Base-by-base conservation (phyloP, 92 coral and sea anemone species). In the Palythoa grandis region DNA sequence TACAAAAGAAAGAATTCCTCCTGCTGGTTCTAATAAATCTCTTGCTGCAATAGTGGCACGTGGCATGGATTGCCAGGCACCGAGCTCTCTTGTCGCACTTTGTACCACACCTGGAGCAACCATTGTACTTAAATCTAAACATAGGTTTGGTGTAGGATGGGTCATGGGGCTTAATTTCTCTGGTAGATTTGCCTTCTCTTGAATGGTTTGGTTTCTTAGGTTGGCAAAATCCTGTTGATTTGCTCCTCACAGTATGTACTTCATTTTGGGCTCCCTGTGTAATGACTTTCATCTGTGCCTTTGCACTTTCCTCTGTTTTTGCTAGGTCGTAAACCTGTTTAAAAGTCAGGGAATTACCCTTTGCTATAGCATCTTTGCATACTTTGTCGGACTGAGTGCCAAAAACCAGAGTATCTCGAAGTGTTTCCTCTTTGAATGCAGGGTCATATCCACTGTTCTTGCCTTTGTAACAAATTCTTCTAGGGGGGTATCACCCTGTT, bases 381-480 rank as follows among this genome's bases (percentile, higher is more conserved):
- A n/a, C n/a, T n/a, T 90, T 90, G 78, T 90, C 86, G 22, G 92
- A 91, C 22, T 66, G 72, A 40, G 87, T 38, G 56, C 92, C 94
- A 48, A 91, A 86, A 16, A 91, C 90, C 11, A 91, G 43, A 9
- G 88, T 85, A 85, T 86, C 90, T 66, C 88, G 14, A 25, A 82
- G 76, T 16, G 84, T 91, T 73, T 80, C 86, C 5, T 89, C 92
- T 73, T 89, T 70, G 82, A 89, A 66, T 63, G 84, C 82, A 58
- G 86, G 70, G 52, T 87, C 68, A 61, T 86, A 91, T 54, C 94
- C 92, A 10, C 86, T 73, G 63, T 88, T 15, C 7, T 83, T 52
- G 89, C 92, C 58, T 91, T 77, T n/a, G 92, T 92, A 53, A 92
- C 65, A 66, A 56, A 56, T 67, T 92, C 95, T 70, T 88, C 92